These are phyloP conservation scores for Ceratothoa steindachneri DNA, from an alignment of 2,888 invertebrate species.

Conservation along the genomic window DNA sequence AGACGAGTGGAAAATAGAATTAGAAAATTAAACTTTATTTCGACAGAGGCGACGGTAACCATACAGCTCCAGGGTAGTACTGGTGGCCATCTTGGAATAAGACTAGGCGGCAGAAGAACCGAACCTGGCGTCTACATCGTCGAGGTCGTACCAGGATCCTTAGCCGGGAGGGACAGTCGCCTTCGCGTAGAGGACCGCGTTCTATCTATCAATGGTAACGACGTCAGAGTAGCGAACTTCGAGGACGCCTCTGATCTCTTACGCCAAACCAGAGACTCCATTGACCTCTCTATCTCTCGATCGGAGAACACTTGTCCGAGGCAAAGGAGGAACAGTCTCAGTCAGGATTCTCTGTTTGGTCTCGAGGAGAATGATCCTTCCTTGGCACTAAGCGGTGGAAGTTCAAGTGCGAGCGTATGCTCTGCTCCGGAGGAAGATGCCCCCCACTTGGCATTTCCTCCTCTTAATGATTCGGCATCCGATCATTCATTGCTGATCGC, in stretches of 20 bases:
- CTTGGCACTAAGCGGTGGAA: background rate
- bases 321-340: background rate
- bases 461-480: background rate
- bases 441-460: background rate
- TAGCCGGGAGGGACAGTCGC: constrained; percentile 54
- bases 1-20: too few relatives aligned
- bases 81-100: constrained; percentile 55
- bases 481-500: background rate
- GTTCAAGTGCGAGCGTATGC: background rate
- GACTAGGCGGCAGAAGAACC: constrained; percentile 48
- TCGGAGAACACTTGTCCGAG: background rate
- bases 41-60: constrained; percentile 53
- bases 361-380: background rate
- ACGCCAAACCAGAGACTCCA: constrained; percentile 47
- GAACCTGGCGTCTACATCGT: constrained; percentile 50
- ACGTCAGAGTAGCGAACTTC: constrained; percentile 54
- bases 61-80: constrained; percentile 53
- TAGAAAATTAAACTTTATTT: too few relatives aligned
- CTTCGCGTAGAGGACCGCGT: constrained; percentile 55
- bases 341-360: background rate
- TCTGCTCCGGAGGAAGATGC: background rate
- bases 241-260: constrained; percentile 54
- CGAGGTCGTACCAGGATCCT: constrained; percentile 53
- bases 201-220: constrained; percentile 55
- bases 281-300: constrained; percentile 27